These are phyloP conservation scores for Avahi laniger DNA, from an alignment of 2,797 vertebrate species.

Conservation along the genomic window DNA sequence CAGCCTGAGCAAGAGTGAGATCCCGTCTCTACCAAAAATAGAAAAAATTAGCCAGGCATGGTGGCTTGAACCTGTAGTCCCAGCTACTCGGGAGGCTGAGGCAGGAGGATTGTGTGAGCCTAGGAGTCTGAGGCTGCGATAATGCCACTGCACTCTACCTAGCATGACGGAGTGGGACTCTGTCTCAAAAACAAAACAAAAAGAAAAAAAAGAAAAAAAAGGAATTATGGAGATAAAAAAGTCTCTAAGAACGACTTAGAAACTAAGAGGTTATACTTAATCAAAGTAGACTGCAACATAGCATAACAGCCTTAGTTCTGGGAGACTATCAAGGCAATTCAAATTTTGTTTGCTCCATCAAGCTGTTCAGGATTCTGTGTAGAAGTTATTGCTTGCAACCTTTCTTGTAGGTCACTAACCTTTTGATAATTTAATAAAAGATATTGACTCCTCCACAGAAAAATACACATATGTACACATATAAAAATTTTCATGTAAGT, in stretches of 20 bases:
- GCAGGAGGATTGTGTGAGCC: no score
- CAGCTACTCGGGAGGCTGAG: no score
- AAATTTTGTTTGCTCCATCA: slow-evolving; percentile 47
- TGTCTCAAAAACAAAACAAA: no score
- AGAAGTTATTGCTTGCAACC: slow-evolving; percentile 1
- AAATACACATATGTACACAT: not conserved
- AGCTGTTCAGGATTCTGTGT: not conserved
- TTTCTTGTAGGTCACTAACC: slow-evolving; percentile 13
- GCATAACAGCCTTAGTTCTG: not conserved
- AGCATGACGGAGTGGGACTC: no score
- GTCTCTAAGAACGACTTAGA: slow-evolving; percentile 20
- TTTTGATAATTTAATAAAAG: slow-evolving; percentile 49
- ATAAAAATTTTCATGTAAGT: not conserved
- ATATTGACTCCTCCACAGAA: not conserved
- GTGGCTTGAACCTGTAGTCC: no score
- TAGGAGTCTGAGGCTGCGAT: no score
- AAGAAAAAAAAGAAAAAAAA: not conserved
- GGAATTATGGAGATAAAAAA: not conserved
- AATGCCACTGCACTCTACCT: no score
- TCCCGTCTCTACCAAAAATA: no score
- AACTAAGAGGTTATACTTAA: slow-evolving; percentile 39
- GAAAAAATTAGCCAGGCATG: no score
- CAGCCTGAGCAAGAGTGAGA: no score
- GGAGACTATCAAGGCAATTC: slow-evolving; percentile 2
- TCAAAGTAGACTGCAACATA: slow-evolving; percentile 25